Evolutionary conservation across 2,113 vertebrate species (phyloP), one percentile per base, ranked within the genome.

Genomic region (Oriolus oriolus): DNA sequence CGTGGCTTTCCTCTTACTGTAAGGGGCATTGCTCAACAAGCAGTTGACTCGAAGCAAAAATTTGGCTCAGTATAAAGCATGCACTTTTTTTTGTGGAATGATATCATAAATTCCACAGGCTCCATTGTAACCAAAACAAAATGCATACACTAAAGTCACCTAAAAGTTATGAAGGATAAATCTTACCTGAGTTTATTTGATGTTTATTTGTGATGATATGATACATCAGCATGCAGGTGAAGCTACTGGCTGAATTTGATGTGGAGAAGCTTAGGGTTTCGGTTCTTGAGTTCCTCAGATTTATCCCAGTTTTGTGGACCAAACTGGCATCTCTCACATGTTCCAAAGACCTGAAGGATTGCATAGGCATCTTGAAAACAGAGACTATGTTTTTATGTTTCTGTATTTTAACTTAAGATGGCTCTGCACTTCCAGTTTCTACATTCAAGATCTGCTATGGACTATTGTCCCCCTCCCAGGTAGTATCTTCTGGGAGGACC

Each of bases 61-160:
- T 9, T 37, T 84, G 6, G 3, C 19, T 70, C 8, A 10, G 1
- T 73, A 41, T 69, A 47, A 79, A 71, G 4, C 5, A 47, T 14
- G 4, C 2, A 5, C 1, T 50, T 66, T 23, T 33, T 23, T n/a
- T 64, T 10, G 9, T 19, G 8, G 3, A 69, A 64, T 26, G 2
- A 31, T 52, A 2, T 39, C 28, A 45, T 60, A n/a, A 86, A 69
- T 84, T 84, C 31, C 10, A 33, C 15, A 16, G 13, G 8, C 7
- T 86, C 7, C 11, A 23, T 2, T 65, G 37, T 50, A 74, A 82
- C 9, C 6, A 42, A 69, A 61, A 6, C 0, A 45, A 80, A 59
- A 60, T 35, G 6, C 2, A 26, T 33, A 60, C 8, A 41, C 27
- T n/a, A 22, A 27, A 75, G 7, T 7, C 31, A 82, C 4, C 42